These are phyloP conservation scores for Motacilla tschutschensis DNA, from an alignment of 2,113 vertebrate genomes.

Conservation along the genomic window DNA sequence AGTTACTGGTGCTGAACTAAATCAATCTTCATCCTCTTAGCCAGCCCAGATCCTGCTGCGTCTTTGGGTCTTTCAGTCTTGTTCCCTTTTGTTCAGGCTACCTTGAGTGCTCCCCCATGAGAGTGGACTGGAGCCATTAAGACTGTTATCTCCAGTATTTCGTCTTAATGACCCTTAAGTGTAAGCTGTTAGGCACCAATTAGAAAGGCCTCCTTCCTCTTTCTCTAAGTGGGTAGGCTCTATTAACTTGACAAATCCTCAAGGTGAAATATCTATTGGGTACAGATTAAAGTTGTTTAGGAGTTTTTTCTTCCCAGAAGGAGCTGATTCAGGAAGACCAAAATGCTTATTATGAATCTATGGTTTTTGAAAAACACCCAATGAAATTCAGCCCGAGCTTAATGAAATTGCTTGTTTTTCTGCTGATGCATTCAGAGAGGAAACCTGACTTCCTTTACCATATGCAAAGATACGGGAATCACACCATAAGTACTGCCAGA, in stretches of 20 bases:
- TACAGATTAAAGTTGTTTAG: conserved; percentile 48
- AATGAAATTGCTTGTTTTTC: conserved; percentile 37
- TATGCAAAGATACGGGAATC: neutral
- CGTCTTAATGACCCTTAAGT: conserved; percentile 55
- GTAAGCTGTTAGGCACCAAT: conserved; percentile 57
- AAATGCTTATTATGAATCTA: conserved; percentile 37
- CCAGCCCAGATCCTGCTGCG: conserved; percentile 7
- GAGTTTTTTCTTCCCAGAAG: conserved; percentile 33
- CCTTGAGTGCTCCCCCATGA: conserved; percentile 44
- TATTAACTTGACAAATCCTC: conserved; percentile 57
- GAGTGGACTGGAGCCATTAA: conserved; percentile 46
- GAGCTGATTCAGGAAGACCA: conserved; percentile 44
- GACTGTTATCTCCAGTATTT: conserved; percentile 48
- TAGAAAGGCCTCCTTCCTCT: conserved; percentile 51
- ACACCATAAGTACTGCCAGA: neutral
- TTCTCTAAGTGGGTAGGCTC: conserved; percentile 49
- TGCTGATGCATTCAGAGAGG: neutral
- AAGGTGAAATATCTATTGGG: conserved; percentile 51
- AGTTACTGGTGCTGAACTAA: conserved; percentile 17
- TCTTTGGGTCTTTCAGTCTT: conserved; percentile 14
- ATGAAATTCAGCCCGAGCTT: conserved; percentile 34
- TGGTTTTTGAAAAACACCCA: conserved; percentile 30
- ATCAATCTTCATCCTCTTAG: conserved; percentile 31
- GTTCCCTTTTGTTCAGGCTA: conserved; percentile 29
- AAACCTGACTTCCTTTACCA: neutral